phyloP scores from a whole-genome alignment of 23 tunicate species.

The Ascidia mentula region DNA sequence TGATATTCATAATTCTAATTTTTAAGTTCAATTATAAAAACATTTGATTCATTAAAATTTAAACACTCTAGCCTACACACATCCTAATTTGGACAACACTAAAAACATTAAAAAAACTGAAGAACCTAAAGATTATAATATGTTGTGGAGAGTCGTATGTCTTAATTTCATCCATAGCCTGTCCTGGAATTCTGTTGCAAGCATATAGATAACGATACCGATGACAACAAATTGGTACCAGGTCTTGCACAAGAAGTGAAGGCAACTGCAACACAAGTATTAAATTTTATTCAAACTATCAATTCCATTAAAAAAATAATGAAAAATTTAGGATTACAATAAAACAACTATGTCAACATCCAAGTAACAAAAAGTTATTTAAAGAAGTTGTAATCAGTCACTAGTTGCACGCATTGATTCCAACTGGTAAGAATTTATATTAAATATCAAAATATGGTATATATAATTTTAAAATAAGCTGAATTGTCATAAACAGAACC shows the following conservation, averaged over 20 bases:
- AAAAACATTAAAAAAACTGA: background rate
- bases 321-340: too few species aligned
- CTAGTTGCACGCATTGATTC: too few species aligned
- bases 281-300: too few species aligned
- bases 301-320: too few species aligned
- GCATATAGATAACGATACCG: conserved; percentile 67
- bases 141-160: conserved; percentile 72
- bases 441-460: too few species aligned
- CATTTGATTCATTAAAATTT: background rate
- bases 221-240: conserved; percentile 80
- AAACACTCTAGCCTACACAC: background rate
- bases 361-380: too few species aligned
- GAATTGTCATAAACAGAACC: too few species aligned
- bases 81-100: background rate
- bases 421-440: too few species aligned
- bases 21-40: background rate
- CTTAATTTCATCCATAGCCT: conserved; percentile 70
- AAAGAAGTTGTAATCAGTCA: too few species aligned
- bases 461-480: too few species aligned
- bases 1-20: too few species aligned
- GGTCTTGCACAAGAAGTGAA: conserved; percentile 62
- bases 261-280: conserved; percentile 63
- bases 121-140: conserved; percentile 77
- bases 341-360: too few species aligned
- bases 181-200: conserved; percentile 77